These are phyloP conservation scores for Euwallacea fornicatus DNA, from an alignment of 1,140 invertebrate species.

Conservation along the genomic window DNA sequence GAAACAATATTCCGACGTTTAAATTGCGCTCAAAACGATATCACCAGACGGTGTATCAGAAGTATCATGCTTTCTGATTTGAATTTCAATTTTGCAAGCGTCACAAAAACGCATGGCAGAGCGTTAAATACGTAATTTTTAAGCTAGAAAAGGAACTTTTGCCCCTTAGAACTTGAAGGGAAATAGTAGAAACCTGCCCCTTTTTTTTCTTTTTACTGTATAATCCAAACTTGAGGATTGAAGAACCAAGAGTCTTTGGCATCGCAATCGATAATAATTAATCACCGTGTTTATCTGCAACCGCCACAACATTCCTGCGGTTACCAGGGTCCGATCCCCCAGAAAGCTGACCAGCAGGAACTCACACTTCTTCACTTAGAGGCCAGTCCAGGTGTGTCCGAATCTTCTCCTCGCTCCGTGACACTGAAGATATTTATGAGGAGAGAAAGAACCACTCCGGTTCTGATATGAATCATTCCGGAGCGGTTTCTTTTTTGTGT, in stretches of 20 bases:
- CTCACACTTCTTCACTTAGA: constrained; percentile 37
- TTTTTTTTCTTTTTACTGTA: too few species aligned
- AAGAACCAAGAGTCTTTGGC: too few species aligned
- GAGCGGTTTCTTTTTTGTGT: constrained; percentile 32
- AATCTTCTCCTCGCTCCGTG: constrained; percentile 12
- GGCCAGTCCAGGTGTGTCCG: constrained; percentile 35
- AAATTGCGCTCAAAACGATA: background rate
- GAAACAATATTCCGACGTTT: background rate
- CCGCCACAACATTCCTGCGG: constrained; percentile 36
- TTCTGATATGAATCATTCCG: constrained; percentile 28
- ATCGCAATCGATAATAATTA: constrained; percentile 20
- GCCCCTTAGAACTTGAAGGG: too few species aligned
- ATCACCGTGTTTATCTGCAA: constrained; percentile 26
- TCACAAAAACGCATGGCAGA: too few species aligned
- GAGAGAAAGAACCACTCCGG: constrained; percentile 30
- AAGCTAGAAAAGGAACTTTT: too few species aligned
- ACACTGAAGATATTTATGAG: constrained; percentile 32
- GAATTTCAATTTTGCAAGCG: too few species aligned
- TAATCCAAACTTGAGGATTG: too few species aligned
- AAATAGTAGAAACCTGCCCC: too few species aligned
- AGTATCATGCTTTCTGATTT: too few species aligned
- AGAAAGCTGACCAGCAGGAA: constrained; percentile 34
- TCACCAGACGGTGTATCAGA: background rate
- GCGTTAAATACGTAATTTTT: too few species aligned
- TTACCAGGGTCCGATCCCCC: constrained; percentile 28